Evolutionary conservation across 2,888 invertebrate genomes (phyloP).

Genomic region (Tinea semifulvella): DNA sequence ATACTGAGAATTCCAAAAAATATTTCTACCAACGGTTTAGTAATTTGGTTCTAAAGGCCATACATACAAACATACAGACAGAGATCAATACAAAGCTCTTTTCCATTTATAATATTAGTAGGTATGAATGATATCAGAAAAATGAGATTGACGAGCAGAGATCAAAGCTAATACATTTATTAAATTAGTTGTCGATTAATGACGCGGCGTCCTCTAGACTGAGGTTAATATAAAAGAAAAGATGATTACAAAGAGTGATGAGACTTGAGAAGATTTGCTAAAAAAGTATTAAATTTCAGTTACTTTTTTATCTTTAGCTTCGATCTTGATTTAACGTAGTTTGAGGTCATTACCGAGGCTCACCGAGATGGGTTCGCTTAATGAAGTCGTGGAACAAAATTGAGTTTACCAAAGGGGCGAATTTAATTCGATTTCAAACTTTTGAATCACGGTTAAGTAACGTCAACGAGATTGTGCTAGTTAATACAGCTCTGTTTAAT

Average conservation of each 20-base stretch:
- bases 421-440: slow-evolving; percentile 64
- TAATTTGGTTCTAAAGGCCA: too few species aligned
- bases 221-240: slow-evolving; percentile 21
- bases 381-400: slow-evolving; percentile 65
- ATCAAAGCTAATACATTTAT: background rate
- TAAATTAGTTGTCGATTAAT: background rate
- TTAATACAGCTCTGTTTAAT: slow-evolving; percentile 1
- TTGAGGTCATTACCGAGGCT: slow-evolving; percentile 62
- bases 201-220: background rate
- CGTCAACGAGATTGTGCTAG: slow-evolving; percentile 6
- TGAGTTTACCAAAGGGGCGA: slow-evolving; percentile 64
- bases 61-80: too few species aligned
- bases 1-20: too few species aligned
- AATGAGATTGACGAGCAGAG: background rate
- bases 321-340: slow-evolving; percentile 64
- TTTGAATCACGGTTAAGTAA: slow-evolving; percentile 51
- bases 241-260: slow-evolving; percentile 38
- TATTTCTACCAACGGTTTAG: too few species aligned
- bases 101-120: too few species aligned
- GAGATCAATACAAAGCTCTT: too few species aligned
- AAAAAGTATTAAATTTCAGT: slow-evolving; percentile 57
- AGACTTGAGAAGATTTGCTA: slow-evolving; percentile 42
- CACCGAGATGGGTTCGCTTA: slow-evolving; percentile 60
- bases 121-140: too few species aligned
- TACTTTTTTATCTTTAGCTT: slow-evolving; percentile 52